A percentile compares a stretch with the other conserved stretches of the same genome.
Evolutionary conservation across 2,888 invertebrate genomes (phyloP).

Genomic region (Chrysina gloriosa): DNA sequence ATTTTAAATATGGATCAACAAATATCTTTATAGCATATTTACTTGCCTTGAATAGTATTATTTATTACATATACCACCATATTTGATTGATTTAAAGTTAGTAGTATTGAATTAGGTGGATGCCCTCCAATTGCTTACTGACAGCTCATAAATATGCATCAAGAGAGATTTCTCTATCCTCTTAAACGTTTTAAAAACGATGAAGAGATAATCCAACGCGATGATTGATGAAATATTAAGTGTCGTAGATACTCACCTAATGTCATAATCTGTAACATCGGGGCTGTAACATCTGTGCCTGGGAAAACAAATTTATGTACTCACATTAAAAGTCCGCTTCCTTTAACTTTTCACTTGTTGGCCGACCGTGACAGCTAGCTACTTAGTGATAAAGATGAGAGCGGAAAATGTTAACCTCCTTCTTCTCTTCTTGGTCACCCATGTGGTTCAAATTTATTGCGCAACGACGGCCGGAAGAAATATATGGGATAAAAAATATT

Average conservation of each 20-base stretch:
- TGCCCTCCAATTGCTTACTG: background rate
- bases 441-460: constrained; percentile 12
- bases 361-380: constrained; percentile 13
- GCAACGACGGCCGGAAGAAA: background rate
- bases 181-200: constrained; percentile 14
- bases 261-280: constrained; percentile 30
- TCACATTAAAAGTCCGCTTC: constrained; percentile 21
- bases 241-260: constrained; percentile 16
- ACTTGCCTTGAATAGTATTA: too few species aligned
- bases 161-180: background rate
- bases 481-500: background rate
- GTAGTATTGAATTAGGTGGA: background rate
- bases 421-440: background rate
- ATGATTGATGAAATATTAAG: constrained; percentile 35
- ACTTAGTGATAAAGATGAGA: constrained; percentile 21
- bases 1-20: too few species aligned
- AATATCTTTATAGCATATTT: too few species aligned
- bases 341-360: constrained; percentile 17
- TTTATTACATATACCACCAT: too few species aligned
- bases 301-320: constrained; percentile 24
- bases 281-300: constrained; percentile 10
- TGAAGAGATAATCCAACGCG: constrained; percentile 14
- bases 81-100: too few species aligned
- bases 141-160: constrained; percentile 16
- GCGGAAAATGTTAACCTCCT: background rate